These are phyloP conservation scores for Paracentrotus lividus DNA, from an alignment of 53 echinoderm and acorn worm genomes.

Conservation along the genomic window DNA sequence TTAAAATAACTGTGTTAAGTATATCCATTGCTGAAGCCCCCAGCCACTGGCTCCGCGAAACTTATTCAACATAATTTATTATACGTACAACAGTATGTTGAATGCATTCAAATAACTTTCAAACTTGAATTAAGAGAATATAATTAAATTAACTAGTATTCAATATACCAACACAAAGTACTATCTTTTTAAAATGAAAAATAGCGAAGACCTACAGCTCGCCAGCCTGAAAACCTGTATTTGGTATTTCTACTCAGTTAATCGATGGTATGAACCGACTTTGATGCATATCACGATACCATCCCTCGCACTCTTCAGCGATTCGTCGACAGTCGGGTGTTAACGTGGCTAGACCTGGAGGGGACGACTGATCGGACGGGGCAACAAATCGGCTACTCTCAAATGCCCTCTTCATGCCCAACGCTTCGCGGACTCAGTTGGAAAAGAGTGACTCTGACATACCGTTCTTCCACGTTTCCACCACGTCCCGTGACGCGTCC, in stretches of 20 bases:
- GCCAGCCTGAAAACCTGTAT: too few species aligned
- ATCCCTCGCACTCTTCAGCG: not conserved
- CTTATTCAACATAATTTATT: too few species aligned
- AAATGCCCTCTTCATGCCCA: conserved; percentile 23
- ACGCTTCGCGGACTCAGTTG: not conserved
- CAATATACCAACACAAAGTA: too few species aligned
- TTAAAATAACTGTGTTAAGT: too few species aligned
- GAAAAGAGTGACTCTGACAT: not conserved
- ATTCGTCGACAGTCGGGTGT: conserved; percentile 17
- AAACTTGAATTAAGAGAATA: too few species aligned
- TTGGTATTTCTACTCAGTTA: not conserved
- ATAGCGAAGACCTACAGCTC: too few species aligned
- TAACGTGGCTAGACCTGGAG: not conserved
- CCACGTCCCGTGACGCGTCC: not conserved
- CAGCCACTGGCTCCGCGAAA: too few species aligned
- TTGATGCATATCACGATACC: conserved; percentile 7
- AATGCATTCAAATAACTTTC: too few species aligned
- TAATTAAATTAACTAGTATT: too few species aligned
- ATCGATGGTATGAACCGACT: not conserved
- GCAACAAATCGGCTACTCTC: not conserved
- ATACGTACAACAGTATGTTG: too few species aligned
- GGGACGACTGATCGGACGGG: not conserved
- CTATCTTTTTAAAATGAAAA: too few species aligned
- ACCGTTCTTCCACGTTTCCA: conserved; percentile 17
- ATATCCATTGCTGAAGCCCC: too few species aligned